Evolutionary conservation across 2,888 invertebrate genomes (phyloP), one percentile per base, ranked within the genome.

Genomic region (Gastrophysa polygoni): DNA sequence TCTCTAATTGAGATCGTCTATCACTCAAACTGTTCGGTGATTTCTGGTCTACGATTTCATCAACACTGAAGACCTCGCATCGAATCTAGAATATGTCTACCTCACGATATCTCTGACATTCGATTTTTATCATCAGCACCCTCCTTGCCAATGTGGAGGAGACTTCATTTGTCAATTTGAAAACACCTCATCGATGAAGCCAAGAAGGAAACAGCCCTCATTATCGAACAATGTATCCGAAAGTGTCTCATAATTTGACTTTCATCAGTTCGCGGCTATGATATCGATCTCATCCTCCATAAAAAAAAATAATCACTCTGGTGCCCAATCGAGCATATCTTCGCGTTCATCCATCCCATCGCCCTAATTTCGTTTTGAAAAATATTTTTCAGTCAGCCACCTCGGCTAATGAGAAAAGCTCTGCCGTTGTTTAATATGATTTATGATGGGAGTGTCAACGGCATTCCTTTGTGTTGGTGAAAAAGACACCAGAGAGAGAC

Each of bases 391-490:
- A 57, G 56, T 43, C 61, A 56, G 47, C 57, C 63, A 56, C 58
- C 63, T 54, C 55, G 49, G 17, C 47, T 59, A 59, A 61, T 59
- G 59, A 59, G 64, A 48, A 61, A 59, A 29, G 51, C 56, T 48
- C 61, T 55, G 52, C 34, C 47, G 50, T 57, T 52, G 59, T 28
- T 21, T 52, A 57, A 57, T 62, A 57, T 65, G 65, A 65, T 65
- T 65, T 59, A 65, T 65, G 61, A 59, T 65, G 49, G 50, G 51
- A 11, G 55, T 54, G 65, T 59, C 65, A 62, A 52, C 32, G 48
- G 49, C 65, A 65, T 46, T 32, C 59, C 28, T 47, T 65, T 61
- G 49, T 47, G 61, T 65, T 59, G 47, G 57, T 57, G 6, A 57
- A 54, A 55, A 49, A 29, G 57, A 60, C 55, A 52, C 56, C 49